phyloP scores from a whole-genome alignment of 2,888 invertebrate genomes.

The Hypsopygia costalis region DNA sequence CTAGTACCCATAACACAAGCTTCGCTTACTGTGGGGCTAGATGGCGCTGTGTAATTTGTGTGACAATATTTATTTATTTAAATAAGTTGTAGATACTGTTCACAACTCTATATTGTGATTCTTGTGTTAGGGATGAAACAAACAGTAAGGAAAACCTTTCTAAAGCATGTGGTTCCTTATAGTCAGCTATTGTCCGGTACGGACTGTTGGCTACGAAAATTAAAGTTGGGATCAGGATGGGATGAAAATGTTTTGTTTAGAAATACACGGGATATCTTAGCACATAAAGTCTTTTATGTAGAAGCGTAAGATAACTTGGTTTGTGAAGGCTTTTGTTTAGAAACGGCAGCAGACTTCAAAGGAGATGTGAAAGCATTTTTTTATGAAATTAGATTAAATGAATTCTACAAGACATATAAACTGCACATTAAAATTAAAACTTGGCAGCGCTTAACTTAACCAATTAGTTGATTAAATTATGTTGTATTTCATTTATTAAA shows the following conservation, averaged over 20 bases:
- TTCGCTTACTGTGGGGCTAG: too few species aligned
- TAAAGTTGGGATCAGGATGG: slow-evolving; percentile 30
- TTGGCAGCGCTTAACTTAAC: too few species aligned
- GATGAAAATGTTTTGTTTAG: slow-evolving; percentile 19
- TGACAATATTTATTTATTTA: too few species aligned
- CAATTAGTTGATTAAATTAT: too few species aligned
- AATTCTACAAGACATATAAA: too few species aligned
- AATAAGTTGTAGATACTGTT: not conserved
- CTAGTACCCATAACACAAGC: too few species aligned
- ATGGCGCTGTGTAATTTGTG: too few species aligned
- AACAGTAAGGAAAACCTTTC: slow-evolving; percentile 51
- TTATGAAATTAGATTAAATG: too few species aligned
- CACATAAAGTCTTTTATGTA: not conserved
- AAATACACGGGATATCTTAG: slow-evolving; percentile 6
- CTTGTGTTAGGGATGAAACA: slow-evolving; percentile 49
- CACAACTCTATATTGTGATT: not conserved
- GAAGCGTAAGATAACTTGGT: not conserved
- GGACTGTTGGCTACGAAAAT: slow-evolving; percentile 53
- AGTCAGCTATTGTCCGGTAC: slow-evolving; percentile 57
- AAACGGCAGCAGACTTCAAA: not conserved
- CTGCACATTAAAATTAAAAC: too few species aligned
- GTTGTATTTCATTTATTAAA: too few species aligned
- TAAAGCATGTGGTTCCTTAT: slow-evolving; percentile 47
- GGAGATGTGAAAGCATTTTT: not conserved
- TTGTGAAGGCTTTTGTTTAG: not conserved